Conservation (phyloP, 2,888 invertebrate genomes). For the Ormyrus labotus region DNA sequence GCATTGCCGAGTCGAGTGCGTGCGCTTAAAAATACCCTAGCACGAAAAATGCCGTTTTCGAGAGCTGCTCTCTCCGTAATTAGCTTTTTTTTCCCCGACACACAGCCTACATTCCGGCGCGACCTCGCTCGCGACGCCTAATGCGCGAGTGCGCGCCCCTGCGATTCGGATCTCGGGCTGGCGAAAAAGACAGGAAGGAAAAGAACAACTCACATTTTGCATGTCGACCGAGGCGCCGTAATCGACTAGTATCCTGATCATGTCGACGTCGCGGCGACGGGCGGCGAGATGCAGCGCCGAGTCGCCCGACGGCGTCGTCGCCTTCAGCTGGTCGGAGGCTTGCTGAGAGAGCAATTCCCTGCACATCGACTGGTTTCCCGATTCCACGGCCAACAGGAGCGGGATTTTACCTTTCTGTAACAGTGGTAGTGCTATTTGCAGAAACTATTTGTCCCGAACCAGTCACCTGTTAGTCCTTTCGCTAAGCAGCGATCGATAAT, state of each 20-base stretch:
- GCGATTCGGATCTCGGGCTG: neutral
- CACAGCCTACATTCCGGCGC: neutral
- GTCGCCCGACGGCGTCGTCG: slow-evolving; percentile 91
- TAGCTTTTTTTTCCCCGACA: neutral
- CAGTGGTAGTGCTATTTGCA: too few relatives aligned
- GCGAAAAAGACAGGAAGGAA: neutral
- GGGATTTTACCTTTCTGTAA: slow-evolving; percentile 94
- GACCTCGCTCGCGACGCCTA: neutral
- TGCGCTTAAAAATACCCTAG: slow-evolving; percentile 11
- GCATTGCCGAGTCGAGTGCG: neutral
- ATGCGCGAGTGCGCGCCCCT: neutral
- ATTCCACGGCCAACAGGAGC: slow-evolving; percentile 93
- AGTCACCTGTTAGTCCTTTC: too few relatives aligned
- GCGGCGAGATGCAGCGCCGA: slow-evolving; percentile 96
- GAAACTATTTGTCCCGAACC: too few relatives aligned
- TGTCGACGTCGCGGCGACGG: slow-evolving; percentile 93
- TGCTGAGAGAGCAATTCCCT: slow-evolving; percentile 92
- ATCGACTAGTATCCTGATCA: slow-evolving; percentile 94
- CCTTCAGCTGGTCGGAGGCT: slow-evolving; percentile 90
- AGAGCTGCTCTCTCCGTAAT: neutral
- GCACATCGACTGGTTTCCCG: slow-evolving; percentile 96
- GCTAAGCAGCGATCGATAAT: too few relatives aligned
- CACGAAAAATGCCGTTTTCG: slow-evolving; percentile 13
- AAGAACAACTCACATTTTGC: slow-evolving; percentile 82
- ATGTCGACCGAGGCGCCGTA: slow-evolving; percentile 94